Evolutionary conservation across 1,140 invertebrate genomes (phyloP).

Genomic region (Ylistrum balloti): DNA sequence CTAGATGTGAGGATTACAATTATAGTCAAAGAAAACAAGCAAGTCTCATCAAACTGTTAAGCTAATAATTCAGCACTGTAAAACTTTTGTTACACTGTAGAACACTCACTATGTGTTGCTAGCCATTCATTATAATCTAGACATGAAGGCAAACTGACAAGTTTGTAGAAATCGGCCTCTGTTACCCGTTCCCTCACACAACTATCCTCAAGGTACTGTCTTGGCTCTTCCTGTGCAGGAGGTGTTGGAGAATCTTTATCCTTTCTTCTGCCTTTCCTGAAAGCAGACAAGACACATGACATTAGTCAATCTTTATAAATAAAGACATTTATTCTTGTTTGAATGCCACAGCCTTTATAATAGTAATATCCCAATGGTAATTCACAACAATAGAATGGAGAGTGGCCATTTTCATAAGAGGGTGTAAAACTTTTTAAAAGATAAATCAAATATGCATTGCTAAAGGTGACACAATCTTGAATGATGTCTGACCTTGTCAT

Average conservation of each 20-base stretch:
- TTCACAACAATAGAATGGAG: too few relatives aligned
- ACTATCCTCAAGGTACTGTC: constrained; percentile 96
- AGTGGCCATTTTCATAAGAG: too few relatives aligned
- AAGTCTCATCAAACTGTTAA: background rate
- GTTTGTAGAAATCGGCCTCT: constrained; percentile 94
- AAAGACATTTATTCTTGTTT: too few relatives aligned
- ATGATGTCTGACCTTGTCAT: too few relatives aligned
- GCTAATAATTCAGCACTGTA: background rate
- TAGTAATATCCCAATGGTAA: too few relatives aligned
- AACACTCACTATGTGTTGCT: constrained; percentile 95
- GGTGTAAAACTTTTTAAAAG: too few relatives aligned
- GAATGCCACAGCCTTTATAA: too few relatives aligned
- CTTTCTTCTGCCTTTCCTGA: constrained; percentile 98
- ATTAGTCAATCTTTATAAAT: too few relatives aligned
- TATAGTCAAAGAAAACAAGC: background rate
- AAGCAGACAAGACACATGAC: constrained; percentile 56
- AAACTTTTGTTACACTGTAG: background rate
- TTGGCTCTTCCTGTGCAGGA: constrained; percentile 91
- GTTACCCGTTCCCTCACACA: constrained; percentile 93
- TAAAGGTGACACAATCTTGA: too few relatives aligned
- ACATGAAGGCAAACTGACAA: constrained; percentile 95
- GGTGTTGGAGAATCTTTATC: constrained; percentile 91
- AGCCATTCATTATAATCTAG: constrained; percentile 99
- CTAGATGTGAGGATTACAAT: too few relatives aligned
- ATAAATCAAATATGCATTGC: too few relatives aligned